Evolutionary conservation across 2,113 vertebrate species (phyloP).

Genomic region (Megaleporinus macrocephalus): DNA sequence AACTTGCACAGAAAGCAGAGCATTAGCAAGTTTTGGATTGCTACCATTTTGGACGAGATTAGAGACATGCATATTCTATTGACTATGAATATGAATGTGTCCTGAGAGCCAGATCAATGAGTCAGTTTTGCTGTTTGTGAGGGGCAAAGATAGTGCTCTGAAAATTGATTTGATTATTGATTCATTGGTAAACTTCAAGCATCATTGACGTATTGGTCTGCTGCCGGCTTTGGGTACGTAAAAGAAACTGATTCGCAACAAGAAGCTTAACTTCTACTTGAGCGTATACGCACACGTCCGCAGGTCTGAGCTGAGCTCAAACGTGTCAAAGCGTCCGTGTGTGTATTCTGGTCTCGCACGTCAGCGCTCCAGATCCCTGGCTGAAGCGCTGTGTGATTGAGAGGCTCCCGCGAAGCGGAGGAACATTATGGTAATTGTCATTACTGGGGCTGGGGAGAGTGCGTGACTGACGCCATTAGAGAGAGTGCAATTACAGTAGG

Average conservation of each 20-base stretch:
- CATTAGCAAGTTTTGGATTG: not conserved
- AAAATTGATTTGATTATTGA: slow-evolving; percentile 39
- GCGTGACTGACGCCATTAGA: slow-evolving; percentile 83
- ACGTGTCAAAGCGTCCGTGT: slow-evolving; percentile 30
- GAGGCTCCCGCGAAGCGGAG: slow-evolving; percentile 66
- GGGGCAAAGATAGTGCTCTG: slow-evolving; percentile 31
- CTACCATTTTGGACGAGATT: not conserved
- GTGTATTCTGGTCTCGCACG: slow-evolving; percentile 46
- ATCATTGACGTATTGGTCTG: slow-evolving; percentile 45
- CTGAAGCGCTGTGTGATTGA: slow-evolving; percentile 71
- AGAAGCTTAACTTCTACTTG: slow-evolving; percentile 27
- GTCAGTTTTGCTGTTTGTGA: slow-evolving; percentile 37
- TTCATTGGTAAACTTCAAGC: slow-evolving; percentile 49
- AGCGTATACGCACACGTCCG: slow-evolving; percentile 27
- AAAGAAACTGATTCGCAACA: slow-evolving; percentile 24
- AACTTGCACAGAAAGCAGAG: not conserved
- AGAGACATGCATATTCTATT: not conserved
- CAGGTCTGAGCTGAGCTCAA: slow-evolving; percentile 35
- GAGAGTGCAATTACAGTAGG: slow-evolving; percentile 85
- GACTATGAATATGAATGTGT: slow-evolving; percentile 11
- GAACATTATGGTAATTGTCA: slow-evolving; percentile 84
- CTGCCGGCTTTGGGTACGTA: slow-evolving; percentile 30
- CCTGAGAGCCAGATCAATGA: slow-evolving; percentile 25
- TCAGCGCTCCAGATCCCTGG: slow-evolving; percentile 62
- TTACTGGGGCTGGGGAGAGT: slow-evolving; percentile 77